Conservation (phyloP, 2,888 invertebrate genomes). For the Xestia xanthographa region DNA sequence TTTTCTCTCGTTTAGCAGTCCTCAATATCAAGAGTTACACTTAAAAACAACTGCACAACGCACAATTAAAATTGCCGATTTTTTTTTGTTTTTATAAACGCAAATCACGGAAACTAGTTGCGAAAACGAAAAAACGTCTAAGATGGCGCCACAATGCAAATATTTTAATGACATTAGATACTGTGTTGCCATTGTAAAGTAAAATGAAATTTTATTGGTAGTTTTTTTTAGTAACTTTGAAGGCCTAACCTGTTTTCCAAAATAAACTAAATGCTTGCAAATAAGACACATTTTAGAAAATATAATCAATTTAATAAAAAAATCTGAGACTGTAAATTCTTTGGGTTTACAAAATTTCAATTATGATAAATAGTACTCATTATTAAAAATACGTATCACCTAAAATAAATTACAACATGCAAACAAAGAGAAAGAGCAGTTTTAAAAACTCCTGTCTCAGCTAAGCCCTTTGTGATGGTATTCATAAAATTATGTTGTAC, state of each 20-base stretch:
- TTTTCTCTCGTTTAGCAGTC: slow-evolving; percentile 37
- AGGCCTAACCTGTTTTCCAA: neutral
- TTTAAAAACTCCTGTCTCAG: neutral
- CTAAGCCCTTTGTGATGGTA: neutral
- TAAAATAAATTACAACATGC: slow-evolving; percentile 19
- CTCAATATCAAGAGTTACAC: slow-evolving; percentile 53
- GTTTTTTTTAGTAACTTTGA: neutral
- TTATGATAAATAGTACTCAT: neutral
- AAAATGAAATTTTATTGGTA: slow-evolving; percentile 24
- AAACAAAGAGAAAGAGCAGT: neutral
- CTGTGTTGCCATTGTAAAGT: slow-evolving; percentile 45
- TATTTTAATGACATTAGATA: slow-evolving; percentile 59
- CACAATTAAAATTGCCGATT: slow-evolving; percentile 64
- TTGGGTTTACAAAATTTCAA: slow-evolving; percentile 31
- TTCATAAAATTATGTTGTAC: neutral
- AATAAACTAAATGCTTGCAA: neutral
- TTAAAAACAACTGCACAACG: slow-evolving; percentile 63
- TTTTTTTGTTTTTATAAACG: slow-evolving; percentile 70
- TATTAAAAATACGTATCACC: neutral
- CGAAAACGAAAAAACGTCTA: slow-evolving; percentile 68
- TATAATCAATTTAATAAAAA: slow-evolving; percentile 33
- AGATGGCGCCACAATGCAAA: slow-evolving; percentile 73
- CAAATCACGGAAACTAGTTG: slow-evolving; percentile 73
- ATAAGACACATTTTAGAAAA: slow-evolving; percentile 26
- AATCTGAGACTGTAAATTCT: slow-evolving; percentile 1